Evolutionary conservation across 1,140 invertebrate genomes (phyloP).

Genomic region (Apocrypta bakeri): DNA sequence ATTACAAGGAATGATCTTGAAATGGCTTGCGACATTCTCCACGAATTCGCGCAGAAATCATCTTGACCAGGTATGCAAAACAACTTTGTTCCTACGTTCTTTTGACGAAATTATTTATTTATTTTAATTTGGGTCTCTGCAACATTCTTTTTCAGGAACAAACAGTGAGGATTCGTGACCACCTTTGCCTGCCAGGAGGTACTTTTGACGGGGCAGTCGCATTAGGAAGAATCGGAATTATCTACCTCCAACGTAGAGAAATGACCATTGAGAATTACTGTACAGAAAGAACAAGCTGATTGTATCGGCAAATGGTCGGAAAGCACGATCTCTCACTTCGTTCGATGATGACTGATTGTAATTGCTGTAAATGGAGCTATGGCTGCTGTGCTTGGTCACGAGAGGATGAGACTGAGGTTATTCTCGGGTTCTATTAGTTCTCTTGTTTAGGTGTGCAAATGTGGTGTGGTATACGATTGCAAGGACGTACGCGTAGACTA

Average conservation of each 20-base stretch:
- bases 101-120: too few species aligned
- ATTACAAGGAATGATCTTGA: conserved; percentile 94
- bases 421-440: conserved; percentile 30
- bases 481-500: background rate
- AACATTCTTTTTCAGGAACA: conserved; percentile 51
- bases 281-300: background rate
- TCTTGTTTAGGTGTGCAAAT: background rate
- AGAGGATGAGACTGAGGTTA: conserved; percentile 47
- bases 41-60: conserved; percentile 89
- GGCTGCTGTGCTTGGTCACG: conserved; percentile 12
- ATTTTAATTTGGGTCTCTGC: too few species aligned
- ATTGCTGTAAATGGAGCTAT: background rate
- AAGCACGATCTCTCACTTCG: conserved; percentile 8
- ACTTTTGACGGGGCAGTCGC: conserved; percentile 56
- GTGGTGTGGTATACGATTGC: background rate
- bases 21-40: conserved; percentile 96
- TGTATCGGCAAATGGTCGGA: background rate
- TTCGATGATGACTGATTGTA: conserved; percentile 29
- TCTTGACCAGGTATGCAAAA: conserved; percentile 69
- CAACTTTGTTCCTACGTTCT: too few species aligned
- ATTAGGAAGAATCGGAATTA: conserved; percentile 45
- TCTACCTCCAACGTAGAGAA: conserved; percentile 19
- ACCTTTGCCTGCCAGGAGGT: conserved; percentile 58
- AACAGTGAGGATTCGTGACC: conserved; percentile 61
- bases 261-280: conserved; percentile 19